phyloP scores from a whole-genome alignment of 1,140 invertebrate genomes.

The Goniozus legneri region DNA sequence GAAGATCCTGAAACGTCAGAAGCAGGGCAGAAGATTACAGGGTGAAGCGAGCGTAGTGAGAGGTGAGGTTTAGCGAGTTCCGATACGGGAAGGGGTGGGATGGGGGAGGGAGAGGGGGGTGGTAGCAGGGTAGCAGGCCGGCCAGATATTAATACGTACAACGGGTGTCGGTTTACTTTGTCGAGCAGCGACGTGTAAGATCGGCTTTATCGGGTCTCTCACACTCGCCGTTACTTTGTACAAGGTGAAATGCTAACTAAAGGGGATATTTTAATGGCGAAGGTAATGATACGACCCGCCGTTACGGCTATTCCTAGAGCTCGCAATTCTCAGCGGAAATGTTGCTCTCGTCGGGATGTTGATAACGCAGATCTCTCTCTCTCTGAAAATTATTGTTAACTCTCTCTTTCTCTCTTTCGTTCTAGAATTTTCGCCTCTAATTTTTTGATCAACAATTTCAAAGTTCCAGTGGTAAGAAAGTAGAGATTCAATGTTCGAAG shows the following conservation, averaged over 20 bases:
- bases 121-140: conserved; percentile 30
- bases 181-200: conserved; percentile 48
- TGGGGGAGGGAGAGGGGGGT: conserved; percentile 21
- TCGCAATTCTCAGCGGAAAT: no score
- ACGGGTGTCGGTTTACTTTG: conserved; percentile 41
- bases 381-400: no score
- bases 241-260: conserved; percentile 51
- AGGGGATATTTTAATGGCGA: conserved; percentile 46
- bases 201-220: conserved; percentile 30
- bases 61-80: neutral
- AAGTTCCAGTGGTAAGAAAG: no score
- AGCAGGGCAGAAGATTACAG: conserved; percentile 21
- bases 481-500: no score
- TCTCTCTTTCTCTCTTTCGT: no score
- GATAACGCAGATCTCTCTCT: no score
- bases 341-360: no score
- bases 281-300: conserved; percentile 34
- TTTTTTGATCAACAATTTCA: no score
- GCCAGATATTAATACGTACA: conserved; percentile 47
- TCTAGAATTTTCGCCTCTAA: no score
- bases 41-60: no score
- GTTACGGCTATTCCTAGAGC: conserved; percentile 27
- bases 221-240: conserved; percentile 36
- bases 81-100: conserved; percentile 2
- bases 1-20: conserved; percentile 19